A percentile compares a stretch with the other conserved stretches of the same genome.
Conservation (phyloP, 2,888 invertebrate genomes). For the Pandemis corylana region DNA sequence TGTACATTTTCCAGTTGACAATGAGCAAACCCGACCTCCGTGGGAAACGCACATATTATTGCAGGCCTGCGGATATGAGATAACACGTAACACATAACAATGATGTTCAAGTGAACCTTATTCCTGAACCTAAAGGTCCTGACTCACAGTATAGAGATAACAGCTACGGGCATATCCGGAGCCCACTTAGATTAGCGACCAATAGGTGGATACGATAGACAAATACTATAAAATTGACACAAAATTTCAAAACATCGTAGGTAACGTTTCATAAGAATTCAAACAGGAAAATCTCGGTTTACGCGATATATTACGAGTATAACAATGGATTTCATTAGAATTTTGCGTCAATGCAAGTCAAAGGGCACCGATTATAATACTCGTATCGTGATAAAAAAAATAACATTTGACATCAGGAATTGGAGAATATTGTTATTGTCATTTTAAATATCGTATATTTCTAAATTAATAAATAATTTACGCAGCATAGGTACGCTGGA, state of each 20-base stretch:
- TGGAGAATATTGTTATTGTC: background rate
- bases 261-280: conserved; percentile 9
- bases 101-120: conserved; percentile 19
- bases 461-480: background rate
- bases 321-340: conserved; percentile 9
- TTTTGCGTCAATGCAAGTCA: conserved; percentile 18
- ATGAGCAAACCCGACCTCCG: conserved; percentile 60
- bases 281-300: conserved; percentile 3
- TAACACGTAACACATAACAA: conserved; percentile 48
- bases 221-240: conserved; percentile 44
- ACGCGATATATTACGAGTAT: background rate
- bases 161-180: conserved; percentile 61
- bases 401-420: background rate
- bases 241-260: conserved; percentile 27
- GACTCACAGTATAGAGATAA: conserved; percentile 49
- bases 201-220: conserved; percentile 64
- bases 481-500: too few species aligned
- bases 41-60: conserved; percentile 76
- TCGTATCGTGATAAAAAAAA: conserved; percentile 11
- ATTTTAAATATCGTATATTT: background rate
- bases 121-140: conserved; percentile 18
- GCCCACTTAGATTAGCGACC: conserved; percentile 69
- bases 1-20: conserved; percentile 47
- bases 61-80: conserved; percentile 72
- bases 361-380: conserved; percentile 14